Evolutionary conservation across 2,888 invertebrate genomes (phyloP).

Genomic region (Anodontia alba): DNA sequence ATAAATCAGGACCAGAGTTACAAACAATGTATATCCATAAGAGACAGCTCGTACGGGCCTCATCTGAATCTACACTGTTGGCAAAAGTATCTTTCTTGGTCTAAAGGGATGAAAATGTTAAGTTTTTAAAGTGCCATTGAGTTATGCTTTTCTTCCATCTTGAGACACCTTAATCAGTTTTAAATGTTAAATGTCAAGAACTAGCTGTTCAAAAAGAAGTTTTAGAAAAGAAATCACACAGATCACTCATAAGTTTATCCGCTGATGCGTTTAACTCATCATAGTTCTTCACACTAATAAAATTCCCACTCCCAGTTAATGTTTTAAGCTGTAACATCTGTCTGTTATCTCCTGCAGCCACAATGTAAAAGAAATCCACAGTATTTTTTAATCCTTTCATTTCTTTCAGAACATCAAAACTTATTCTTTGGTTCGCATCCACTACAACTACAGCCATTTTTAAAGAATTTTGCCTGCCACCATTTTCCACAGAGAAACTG

Average conservation of each 20-base stretch:
- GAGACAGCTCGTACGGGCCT: no score
- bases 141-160: no score
- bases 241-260: slow-evolving; percentile 47
- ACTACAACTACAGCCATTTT: slow-evolving; percentile 61
- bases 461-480: slow-evolving; percentile 51
- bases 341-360: slow-evolving; percentile 47
- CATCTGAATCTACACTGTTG: no score
- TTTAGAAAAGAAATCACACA: slow-evolving; percentile 57
- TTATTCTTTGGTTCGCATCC: slow-evolving; percentile 49
- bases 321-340: slow-evolving; percentile 25
- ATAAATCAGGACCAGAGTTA: no score
- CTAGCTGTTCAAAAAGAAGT: no score
- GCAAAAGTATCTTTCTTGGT: no score
- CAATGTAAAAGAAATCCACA: slow-evolving; percentile 54
- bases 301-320: slow-evolving; percentile 39
- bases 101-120: no score
- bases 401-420: slow-evolving; percentile 43
- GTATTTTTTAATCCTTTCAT: slow-evolving; percentile 38
- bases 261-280: slow-evolving; percentile 39
- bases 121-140: no score
- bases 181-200: no score
- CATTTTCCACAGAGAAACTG: slow-evolving; percentile 52
- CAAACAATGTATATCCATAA: no score
- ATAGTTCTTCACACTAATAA: slow-evolving; percentile 48
- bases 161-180: no score